Conservation (phyloP, 37 sponge, comb jelly and placozoan species). For the Oopsacas minuta region DNA sequence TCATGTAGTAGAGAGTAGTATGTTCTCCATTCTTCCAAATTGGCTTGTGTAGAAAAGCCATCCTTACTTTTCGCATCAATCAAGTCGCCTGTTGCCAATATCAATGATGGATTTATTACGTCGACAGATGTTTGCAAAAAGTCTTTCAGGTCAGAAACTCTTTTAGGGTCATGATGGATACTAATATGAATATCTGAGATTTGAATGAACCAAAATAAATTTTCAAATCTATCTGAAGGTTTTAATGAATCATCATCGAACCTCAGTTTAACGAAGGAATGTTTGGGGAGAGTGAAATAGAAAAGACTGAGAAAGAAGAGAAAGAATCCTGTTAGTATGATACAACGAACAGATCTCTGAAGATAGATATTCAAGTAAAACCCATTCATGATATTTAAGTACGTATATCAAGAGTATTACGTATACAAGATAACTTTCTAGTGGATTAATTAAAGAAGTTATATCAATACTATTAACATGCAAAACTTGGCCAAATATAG, state of each 20-base stretch:
- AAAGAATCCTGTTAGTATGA: no score
- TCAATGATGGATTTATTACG: constrained; percentile 33
- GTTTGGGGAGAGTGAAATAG: no score
- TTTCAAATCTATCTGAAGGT: constrained; percentile 21
- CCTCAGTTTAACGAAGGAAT: no score
- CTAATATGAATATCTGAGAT: constrained; percentile 77
- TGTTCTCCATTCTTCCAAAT: constrained; percentile 50
- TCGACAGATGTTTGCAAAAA: not conserved
- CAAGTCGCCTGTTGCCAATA: constrained; percentile 62
- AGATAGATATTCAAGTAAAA: no score
- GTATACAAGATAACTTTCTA: no score
- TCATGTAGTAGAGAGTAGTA: constrained; percentile 37
- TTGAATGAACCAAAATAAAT: constrained; percentile 74
- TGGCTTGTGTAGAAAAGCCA: constrained; percentile 39
- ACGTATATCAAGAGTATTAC: no score
- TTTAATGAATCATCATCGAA: not conserved
- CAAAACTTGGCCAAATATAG: no score
- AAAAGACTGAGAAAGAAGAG: no score
- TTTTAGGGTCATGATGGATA: not conserved
- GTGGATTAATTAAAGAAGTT: no score
- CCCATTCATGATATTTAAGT: no score
- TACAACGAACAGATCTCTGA: no score
- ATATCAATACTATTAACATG: no score
- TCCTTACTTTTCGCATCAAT: constrained; percentile 56
- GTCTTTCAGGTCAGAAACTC: constrained; percentile 16